Base-by-base conservation (phyloP, 2,888 invertebrate genomes). In the Luperina nickerlii region DNA sequence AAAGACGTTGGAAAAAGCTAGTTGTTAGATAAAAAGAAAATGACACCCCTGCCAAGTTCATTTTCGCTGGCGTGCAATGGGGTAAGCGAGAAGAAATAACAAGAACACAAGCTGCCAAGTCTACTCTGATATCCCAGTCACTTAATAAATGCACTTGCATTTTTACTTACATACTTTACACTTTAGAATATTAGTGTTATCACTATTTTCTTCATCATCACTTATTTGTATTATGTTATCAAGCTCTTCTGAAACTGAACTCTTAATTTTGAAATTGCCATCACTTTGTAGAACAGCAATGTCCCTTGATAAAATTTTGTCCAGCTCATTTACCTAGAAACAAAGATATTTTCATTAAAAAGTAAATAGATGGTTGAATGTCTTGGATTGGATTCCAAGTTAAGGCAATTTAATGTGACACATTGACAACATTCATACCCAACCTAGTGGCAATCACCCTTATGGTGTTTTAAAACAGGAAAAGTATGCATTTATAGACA, bases 231-330 rank as follows among this genome's bases (percentile, higher is more conserved):
- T 97, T 54, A 97, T 94, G 90, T 90, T 94, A 73, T 96, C 96
- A 2, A 90, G 63, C 6, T 93, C 94, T 67, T 84, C 74, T 48
- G 89, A 73, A 62, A 91, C 67, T 57, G 92, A 92, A 88, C 92
- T 91, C 91, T 94, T 91, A 70, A 95, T 92, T 85, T 91, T 94
- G 83, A 96, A 97, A 90, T 97, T 97, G n/a, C 98, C 98, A 94
- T 98, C 98, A 92, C 97, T 97, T 84, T 98, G 98, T 62, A 98
- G 93, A 66, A 98, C 95, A 15, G 97, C 98, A 87, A 97, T 97
- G 84, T 97, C 94, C 93, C 91, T 96, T 77, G 96, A 97, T 87
- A 97, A 93, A 88, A 97, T 97, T 83, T 92, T 96, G 89, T 97
- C 97, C 84, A 97, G 95, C 94, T 97, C 98, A 89, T 95, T 96